Base-by-base conservation (phyloP, 2,888 invertebrate genomes). In the Brachyopa scutellaris region DNA sequence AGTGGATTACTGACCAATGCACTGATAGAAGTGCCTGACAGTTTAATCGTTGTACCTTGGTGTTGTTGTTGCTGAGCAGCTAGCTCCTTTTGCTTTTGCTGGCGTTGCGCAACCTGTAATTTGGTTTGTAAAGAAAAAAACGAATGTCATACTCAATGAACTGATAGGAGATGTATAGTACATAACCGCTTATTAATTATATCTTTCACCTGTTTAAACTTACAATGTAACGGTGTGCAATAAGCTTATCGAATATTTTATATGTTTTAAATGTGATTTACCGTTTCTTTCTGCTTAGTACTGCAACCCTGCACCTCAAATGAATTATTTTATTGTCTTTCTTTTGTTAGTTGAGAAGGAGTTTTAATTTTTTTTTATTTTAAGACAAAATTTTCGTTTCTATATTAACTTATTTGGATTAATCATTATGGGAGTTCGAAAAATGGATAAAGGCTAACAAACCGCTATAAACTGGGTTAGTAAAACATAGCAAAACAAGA, bases 71-170 rank as follows among this genome's bases (percentile, higher is more conserved):
- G 86, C 88, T 67, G 83, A 4, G 92, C 92, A 45, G 92, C 91
- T 49, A 93, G 87, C 70, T 93, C 92, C 85, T 92, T 91, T 86
- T 93, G 92, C 86, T 93, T 92, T 80, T 94, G 93, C 86, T 94
- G 95, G 1, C 94, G 92, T 86, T 95, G 94, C 0, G 93, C 93
- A 74, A 94, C 94, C 94, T 94, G 87, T 70, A n/a, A n/a, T n/a
- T n/a, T n/a, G n/a, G n/a, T 64, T 61, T 21, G 13, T 13, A 4
- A 6, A 9, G 9, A 7, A 23, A 19, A n/a, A 31, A 42, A 9
- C 6, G 8, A 67, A 38, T 13, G 2, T 36, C n/a, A n/a, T 29
- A 59, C 2, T 6, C 0, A 8, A 26, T 8, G 11, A 40, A 49
- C 8, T n/a, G n/a, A 1, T 9, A 29, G 1, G 1, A 1, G 1